A percentile compares a stretch with the other conserved stretches of the same genome.
These are phyloP conservation scores for Prosopocoilus inquinatus DNA, from an alignment of 2,888 invertebrate genomes.

Conservation along the genomic window DNA sequence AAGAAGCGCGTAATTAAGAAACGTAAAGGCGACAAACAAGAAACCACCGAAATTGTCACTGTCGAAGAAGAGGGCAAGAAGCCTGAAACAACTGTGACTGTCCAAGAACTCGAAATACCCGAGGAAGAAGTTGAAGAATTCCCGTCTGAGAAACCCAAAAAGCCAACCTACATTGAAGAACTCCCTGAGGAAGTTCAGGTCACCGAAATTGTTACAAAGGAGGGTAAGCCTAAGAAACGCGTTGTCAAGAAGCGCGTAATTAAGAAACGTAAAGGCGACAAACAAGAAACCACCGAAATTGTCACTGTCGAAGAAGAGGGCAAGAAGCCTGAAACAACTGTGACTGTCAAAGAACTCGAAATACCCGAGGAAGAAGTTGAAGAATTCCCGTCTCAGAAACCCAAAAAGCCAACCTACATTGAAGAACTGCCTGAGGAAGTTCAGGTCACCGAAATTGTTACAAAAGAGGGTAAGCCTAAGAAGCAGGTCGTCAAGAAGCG, in stretches of 20 bases:
- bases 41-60: slow-evolving; percentile 52
- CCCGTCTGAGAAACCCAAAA: slow-evolving; percentile 24
- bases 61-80: slow-evolving; percentile 47
- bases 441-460: slow-evolving; percentile 30
- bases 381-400: slow-evolving; percentile 30
- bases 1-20: slow-evolving; percentile 49
- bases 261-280: slow-evolving; percentile 44
- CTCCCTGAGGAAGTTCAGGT: slow-evolving; percentile 39
- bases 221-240: slow-evolving; percentile 43
- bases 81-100: slow-evolving; percentile 44
- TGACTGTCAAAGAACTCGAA: slow-evolving; percentile 41
- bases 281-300: slow-evolving; percentile 52
- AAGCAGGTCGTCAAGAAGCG: slow-evolving; percentile 40
- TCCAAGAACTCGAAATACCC: slow-evolving; percentile 28
- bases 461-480: slow-evolving; percentile 46
- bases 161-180: slow-evolving; percentile 26
- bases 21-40: slow-evolving; percentile 46
- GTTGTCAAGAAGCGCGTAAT: slow-evolving; percentile 41
- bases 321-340: slow-evolving; percentile 44
- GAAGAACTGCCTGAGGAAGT: slow-evolving; percentile 29
- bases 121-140: slow-evolving; percentile 31
- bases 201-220: slow-evolving; percentile 41
- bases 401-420: slow-evolving; percentile 13
- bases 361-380: slow-evolving; percentile 33
- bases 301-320: slow-evolving; percentile 49